Percentiles rank a stretch among this genome's conserved stretches.
phyloP scores from a whole-genome alignment of 2,113 vertebrate genomes.

The Diadophis punctatus region DNA sequence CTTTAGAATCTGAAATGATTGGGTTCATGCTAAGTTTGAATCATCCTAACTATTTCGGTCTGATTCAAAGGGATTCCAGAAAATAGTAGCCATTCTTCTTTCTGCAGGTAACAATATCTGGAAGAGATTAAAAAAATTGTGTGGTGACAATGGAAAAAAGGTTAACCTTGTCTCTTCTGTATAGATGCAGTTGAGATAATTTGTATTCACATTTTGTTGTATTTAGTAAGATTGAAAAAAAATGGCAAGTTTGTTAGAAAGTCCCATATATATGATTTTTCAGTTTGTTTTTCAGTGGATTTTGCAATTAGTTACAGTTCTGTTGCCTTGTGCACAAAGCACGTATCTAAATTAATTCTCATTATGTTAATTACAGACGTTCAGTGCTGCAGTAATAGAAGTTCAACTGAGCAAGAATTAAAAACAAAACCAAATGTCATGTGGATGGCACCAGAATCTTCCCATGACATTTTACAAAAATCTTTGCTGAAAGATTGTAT shows the following conservation, averaged over 20 bases:
- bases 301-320: neutral
- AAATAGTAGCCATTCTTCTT: neutral
- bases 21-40: neutral
- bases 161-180: neutral
- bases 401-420: constrained; percentile 36
- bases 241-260: neutral
- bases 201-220: neutral
- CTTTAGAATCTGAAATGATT: neutral
- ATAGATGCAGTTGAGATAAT: neutral
- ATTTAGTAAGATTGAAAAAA: neutral
- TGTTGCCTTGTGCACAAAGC: neutral
- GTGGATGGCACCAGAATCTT: constrained; percentile 57
- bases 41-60: neutral
- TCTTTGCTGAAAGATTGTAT: constrained; percentile 44
- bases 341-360: neutral
- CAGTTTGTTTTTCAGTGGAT: neutral
- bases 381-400: constrained; percentile 32
- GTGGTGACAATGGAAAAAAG: neutral
- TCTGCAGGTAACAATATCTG: neutral
- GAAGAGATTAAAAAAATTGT: neutral
- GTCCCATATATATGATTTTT: too few species aligned
- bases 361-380: constrained; percentile 36
- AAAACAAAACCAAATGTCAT: constrained; percentile 45
- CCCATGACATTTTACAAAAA: constrained; percentile 30
- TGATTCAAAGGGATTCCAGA: neutral